A percentile compares a stretch with the other conserved stretches of the same genome.
Evolutionary conservation across 1,140 invertebrate genomes (phyloP).

Genomic region (Aphis craccivora): DNA sequence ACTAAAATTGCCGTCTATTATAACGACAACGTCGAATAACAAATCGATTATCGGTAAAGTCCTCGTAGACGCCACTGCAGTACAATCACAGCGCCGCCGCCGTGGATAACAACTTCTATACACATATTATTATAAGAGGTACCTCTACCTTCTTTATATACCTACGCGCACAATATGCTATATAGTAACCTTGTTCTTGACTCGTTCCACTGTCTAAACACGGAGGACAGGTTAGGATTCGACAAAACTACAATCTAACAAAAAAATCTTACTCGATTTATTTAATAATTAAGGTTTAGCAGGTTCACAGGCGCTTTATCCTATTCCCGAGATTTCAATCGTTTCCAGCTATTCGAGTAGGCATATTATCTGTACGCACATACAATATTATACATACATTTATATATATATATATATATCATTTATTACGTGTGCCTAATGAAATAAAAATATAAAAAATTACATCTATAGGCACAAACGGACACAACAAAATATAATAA

Average conservation of each 20-base stretch:
- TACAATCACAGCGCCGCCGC: neutral
- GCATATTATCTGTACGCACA: neutral
- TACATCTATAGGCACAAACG: neutral
- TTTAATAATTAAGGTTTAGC: constrained; percentile 1
- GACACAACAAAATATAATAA: constrained; percentile 5
- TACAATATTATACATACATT: no score
- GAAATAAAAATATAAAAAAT: constrained; percentile 9
- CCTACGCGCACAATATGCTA: neutral
- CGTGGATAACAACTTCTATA: neutral
- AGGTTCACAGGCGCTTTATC: neutral
- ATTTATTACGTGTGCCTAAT: neutral
- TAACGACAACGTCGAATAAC: neutral
- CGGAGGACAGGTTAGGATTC: neutral
- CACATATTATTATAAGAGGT: neutral
- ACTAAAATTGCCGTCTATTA: neutral
- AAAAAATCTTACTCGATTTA: neutral
- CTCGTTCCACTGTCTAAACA: neutral
- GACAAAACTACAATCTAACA: neutral
- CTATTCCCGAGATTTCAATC: constrained; percentile 4
- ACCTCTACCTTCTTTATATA: neutral
- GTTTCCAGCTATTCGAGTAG: neutral
- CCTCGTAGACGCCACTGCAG: neutral
- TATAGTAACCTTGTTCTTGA: neutral
- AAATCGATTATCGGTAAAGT: constrained; percentile 20
- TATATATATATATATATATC: no score